Evolutionary conservation across 1,140 invertebrate species (phyloP), one percentile per base, ranked within the genome.

Genomic region (Scaptomyza montana): DNA sequence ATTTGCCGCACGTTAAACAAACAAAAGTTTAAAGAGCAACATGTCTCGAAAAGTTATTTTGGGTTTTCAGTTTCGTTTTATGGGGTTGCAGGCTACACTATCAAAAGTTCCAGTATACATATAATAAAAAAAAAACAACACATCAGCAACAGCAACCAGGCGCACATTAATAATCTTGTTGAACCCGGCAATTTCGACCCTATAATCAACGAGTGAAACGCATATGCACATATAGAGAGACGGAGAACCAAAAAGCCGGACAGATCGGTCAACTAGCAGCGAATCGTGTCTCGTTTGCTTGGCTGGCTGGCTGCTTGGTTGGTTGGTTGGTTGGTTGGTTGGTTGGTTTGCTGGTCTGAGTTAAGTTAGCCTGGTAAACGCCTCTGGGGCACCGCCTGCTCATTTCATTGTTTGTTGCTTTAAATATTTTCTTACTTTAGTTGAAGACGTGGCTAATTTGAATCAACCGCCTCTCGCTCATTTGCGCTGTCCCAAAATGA

Each of bases 131-230:
- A 54, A 33, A 55, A 65, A 39, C 2, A 50, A 55, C 10, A 56
- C 16, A 39, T 21, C 21, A 64, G 41, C 49, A 67, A 51, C 49
- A 66, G 71, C 72, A 82, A 89, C 47, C 69, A 82, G 82, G 82
- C 82, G 76, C 82, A 82, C 82, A 87, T 87, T 87, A 87, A 87
- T 87, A 87, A 87, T 87, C 82, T 87, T 87, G 82, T 87, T 87
- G 82, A 87, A 87, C 82, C 82, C 82, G 68, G 84, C 82, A 87
- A 87, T 87, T 87, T 87, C 78, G 82, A 87, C 78, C 82, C 82
- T 89, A 87, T 82, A 87, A 87, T 87, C 84, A 87, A 77, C 76
- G 78, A 87, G 81, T 87, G 81, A 86, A 86, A 86, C 81, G 81
- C 81, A 86, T 86, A 87, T 86, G 81, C 82, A 86, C 81, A 86